Percentiles rank a stretch among this genome's conserved stretches.
Conservation (phyloP, 2,888 invertebrate genomes). For the Elysia crispata region DNA sequence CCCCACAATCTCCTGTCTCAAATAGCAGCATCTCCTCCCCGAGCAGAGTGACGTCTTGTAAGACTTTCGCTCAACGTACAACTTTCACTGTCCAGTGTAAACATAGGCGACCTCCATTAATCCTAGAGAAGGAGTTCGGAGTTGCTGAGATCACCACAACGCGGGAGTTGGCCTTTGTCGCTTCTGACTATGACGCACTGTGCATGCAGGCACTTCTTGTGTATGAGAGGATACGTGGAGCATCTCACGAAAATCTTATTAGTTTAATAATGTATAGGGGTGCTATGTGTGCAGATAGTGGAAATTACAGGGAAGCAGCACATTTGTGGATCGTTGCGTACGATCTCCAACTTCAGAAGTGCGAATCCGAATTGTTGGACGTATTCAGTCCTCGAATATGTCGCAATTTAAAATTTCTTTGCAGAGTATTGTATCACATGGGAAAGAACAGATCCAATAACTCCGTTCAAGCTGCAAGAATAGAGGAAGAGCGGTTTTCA, state of each 20-base stretch:
- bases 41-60: background rate
- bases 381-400: background rate
- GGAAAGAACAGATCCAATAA: no score
- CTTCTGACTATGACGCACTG: conserved; percentile 12
- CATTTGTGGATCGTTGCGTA: conserved; percentile 41
- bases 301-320: conserved; percentile 22
- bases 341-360: conserved; percentile 21
- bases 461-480: no score
- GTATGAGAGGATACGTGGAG: conserved; percentile 36
- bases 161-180: conserved; percentile 3
- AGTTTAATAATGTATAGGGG: conserved; percentile 43
- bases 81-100: no score
- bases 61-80: no score
- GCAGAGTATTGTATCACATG: background rate
- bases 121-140: conserved; percentile 6
- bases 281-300: conserved; percentile 33
- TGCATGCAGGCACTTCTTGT: conserved; percentile 39
- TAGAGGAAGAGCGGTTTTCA: no score
- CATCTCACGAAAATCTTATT: conserved; percentile 19
- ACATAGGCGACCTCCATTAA: background rate
- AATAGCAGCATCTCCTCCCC: background rate
- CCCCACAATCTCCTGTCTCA: background rate
- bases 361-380: background rate
- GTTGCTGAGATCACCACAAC: background rate
- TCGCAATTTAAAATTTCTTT: conserved; percentile 18